Conservation (phyloP, 2,888 invertebrate species). For the Pristionchus maxplancki region DNA sequence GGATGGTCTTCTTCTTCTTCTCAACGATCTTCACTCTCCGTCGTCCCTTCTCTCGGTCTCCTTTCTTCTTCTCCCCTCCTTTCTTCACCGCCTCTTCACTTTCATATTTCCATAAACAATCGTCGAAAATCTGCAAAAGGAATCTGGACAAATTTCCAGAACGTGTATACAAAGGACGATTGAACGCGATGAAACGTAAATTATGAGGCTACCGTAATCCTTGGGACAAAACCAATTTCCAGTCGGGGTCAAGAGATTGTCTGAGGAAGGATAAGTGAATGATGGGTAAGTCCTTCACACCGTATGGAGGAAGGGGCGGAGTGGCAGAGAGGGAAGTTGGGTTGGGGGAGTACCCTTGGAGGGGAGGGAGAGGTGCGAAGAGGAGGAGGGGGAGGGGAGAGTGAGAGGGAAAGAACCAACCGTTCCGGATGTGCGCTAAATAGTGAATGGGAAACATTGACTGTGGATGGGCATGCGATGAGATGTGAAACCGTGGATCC, state of each 20-base stretch:
- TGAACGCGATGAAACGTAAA: slow-evolving; percentile 5
- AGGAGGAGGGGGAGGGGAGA: background rate
- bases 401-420: background rate
- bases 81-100: slow-evolving; percentile 40
- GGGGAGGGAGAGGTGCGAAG: background rate
- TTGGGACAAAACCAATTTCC: slow-evolving; percentile 6
- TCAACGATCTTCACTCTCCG: slow-evolving; percentile 40
- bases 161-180: slow-evolving; percentile 33
- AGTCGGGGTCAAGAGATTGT: slow-evolving; percentile 37
- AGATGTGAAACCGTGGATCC: background rate
- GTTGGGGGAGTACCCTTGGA: slow-evolving; percentile 40
- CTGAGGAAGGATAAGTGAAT: slow-evolving; percentile 43
- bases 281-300: slow-evolving; percentile 45
- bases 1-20: no score
- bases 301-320: slow-evolving; percentile 46
- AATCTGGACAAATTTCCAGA: background rate
- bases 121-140: slow-evolving; percentile 9
- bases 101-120: slow-evolving; percentile 49
- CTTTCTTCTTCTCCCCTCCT: slow-evolving; percentile 24
- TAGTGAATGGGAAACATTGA: background rate
- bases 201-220: slow-evolving; percentile 26
- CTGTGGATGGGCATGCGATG: background rate
- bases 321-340: background rate
- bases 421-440: background rate
- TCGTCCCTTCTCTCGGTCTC: slow-evolving; percentile 15